Evolutionary conservation across 1,140 invertebrate species (phyloP).

Genomic region (Aphelinus atriplicis): DNA sequence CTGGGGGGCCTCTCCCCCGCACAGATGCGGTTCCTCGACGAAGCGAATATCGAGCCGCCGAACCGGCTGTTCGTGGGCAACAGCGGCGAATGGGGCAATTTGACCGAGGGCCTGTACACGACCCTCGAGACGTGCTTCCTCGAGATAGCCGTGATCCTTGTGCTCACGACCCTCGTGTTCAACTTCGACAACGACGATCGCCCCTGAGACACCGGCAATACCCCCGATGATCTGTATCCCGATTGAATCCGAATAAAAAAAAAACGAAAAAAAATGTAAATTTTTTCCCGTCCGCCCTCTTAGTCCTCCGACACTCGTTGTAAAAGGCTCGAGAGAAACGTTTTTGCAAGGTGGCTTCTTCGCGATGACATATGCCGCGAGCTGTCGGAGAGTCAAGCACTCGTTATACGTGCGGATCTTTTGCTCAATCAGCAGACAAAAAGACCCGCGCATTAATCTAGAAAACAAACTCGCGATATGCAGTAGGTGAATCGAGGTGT

Average conservation of each 20-base stretch:
- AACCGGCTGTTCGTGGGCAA: neutral
- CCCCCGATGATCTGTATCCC: no score
- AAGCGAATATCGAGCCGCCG: neutral
- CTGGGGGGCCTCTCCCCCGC: neutral
- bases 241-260: neutral
- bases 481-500: no score
- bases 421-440: no score
- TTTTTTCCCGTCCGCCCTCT: neutral
- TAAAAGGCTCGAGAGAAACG: no score
- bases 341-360: no score
- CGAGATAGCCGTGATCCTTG: slow-evolving; percentile 6
- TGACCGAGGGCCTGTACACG: neutral
- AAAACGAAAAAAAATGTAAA: neutral
- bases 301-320: no score
- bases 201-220: neutral
- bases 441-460: no score
- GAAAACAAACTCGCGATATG: no score
- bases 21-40: neutral
- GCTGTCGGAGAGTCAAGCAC: no score
- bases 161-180: neutral
- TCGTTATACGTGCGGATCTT: no score
- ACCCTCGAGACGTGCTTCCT: neutral
- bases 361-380: no score
- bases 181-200: neutral
- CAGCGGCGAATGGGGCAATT: neutral